phyloP scores from a whole-genome alignment of 2,113 vertebrate genomes.

The Nyctibius bracteatus region DNA sequence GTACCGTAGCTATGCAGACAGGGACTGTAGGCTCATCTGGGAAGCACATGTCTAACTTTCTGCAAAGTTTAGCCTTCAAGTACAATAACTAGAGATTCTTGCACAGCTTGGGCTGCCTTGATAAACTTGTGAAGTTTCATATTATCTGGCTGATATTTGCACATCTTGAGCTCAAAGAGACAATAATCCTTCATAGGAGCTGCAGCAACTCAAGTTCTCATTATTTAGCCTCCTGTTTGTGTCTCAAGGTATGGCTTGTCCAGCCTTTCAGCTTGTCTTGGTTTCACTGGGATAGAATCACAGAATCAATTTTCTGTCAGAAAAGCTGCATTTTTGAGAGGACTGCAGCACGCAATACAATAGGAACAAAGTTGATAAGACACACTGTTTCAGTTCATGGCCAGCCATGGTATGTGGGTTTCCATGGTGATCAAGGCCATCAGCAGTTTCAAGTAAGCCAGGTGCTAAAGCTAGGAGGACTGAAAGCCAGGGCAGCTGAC shows the following conservation, averaged over 20 bases:
- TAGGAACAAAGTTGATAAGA: too few relatives aligned
- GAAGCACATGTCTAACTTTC: neutral
- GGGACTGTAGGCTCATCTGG: neutral
- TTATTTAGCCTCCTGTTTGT: neutral
- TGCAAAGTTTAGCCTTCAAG: neutral
- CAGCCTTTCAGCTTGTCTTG: neutral
- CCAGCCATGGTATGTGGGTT: too few relatives aligned
- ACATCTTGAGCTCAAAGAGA: neutral
- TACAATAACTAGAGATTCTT: neutral
- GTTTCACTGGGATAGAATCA: too few relatives aligned
- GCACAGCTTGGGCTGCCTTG: neutral
- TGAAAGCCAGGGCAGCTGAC: too few relatives aligned
- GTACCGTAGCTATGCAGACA: neutral
- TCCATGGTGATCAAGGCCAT: too few relatives aligned
- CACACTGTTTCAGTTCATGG: too few relatives aligned
- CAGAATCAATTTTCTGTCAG: too few relatives aligned
- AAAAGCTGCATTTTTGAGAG: too few relatives aligned
- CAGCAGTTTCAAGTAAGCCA: too few relatives aligned
- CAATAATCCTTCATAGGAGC: neutral
- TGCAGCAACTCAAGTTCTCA: neutral
- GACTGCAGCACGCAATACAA: too few relatives aligned
- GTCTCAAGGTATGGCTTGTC: neutral
- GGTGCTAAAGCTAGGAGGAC: too few relatives aligned
- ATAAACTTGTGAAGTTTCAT: neutral
- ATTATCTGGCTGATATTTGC: neutral